Percentiles rank a stretch among this genome's conserved stretches.
These are phyloP conservation scores for Cirrhinus molitorella DNA, from an alignment of 2,797 vertebrate species.

Conservation along the genomic window DNA sequence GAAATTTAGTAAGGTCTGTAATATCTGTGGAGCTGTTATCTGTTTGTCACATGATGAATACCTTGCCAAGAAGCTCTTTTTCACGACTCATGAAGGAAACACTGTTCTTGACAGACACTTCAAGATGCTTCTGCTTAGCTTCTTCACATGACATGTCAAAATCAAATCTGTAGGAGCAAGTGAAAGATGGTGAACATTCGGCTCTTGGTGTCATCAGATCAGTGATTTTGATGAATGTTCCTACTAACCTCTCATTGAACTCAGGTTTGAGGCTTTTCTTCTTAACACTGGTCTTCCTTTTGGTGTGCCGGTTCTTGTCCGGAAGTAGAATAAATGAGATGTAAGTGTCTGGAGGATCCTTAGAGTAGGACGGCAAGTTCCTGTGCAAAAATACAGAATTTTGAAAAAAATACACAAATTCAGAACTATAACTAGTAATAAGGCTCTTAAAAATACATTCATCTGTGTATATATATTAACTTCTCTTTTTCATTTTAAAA, in stretches of 20 bases:
- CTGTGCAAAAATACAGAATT: constrained; percentile 66
- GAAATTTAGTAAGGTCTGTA: not conserved
- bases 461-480: too few relatives aligned
- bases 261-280: constrained; percentile 89
- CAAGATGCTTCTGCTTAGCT: constrained; percentile 81
- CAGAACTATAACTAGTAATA: not conserved
- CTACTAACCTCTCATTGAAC: constrained; percentile 86
- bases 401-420: not conserved
- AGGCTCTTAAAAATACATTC: too few relatives aligned
- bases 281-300: constrained; percentile 88
- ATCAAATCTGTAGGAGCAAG: constrained; percentile 82
- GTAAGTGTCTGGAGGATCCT: constrained; percentile 89
- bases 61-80: constrained; percentile 90
- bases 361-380: constrained; percentile 79
- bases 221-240: not conserved
- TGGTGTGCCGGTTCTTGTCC: constrained; percentile 88
- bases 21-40: not conserved
- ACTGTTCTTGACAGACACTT: constrained; percentile 89
- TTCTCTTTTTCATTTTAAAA: too few relatives aligned
- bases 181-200: not conserved
- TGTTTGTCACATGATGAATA: constrained; percentile 56
- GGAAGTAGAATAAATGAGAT: constrained; percentile 88
- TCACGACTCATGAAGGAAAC: constrained; percentile 92
- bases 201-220: not conserved
- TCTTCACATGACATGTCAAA: constrained; percentile 89